Evolutionary conservation across 2,888 invertebrate genomes (phyloP), one percentile per base, ranked within the genome.

Genomic region (Atethmia centrago): DNA sequence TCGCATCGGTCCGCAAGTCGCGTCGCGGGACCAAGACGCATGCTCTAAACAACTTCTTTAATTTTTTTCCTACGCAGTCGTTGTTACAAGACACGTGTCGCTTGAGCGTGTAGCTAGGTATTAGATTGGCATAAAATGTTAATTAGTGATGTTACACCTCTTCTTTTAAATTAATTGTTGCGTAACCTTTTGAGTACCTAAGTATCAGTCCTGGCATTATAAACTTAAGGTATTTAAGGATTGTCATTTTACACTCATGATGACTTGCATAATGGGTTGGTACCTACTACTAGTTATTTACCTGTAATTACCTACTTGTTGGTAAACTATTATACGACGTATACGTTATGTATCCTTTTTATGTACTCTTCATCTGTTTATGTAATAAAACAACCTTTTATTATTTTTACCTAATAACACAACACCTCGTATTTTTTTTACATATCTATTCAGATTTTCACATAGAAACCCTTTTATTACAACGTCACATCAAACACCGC

Each of bases 151-250:
- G 10, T 40, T 21, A 3, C 53, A 14, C 62, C 42, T 40, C 21
- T 53, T 28, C 4, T 64, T 64, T 47, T 40, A 58, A n/a, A 76
- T 58, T 58, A 40, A 59, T 42, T 19, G 31, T 64, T 64, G 58
- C 25, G 16, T 56, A 36, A 71, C 12, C 36, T 70, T 56, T 64
- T 53, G 58, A 58, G 49, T 79, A 36, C n/a, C 59, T 40, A 40
- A 19, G 16, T 40, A 56, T 40, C 40, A 69, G n/a, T 74, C 64
- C 73, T 71, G 72, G 63, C 72, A 83, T 69, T 67, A 86, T 80
- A 80, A 86, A 74, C 62, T 63, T 59, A 61, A 74, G 70, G 80
- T 80, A 86, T 84, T 86, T 84, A 74, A 74, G 74, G 76, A 77
- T 84, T 74, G 76, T 70, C 65, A 71, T 73, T 79, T 67, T 69